These are phyloP conservation scores for Hemaris fuciformis DNA, from an alignment of 2,888 invertebrate genomes.

Conservation along the genomic window DNA sequence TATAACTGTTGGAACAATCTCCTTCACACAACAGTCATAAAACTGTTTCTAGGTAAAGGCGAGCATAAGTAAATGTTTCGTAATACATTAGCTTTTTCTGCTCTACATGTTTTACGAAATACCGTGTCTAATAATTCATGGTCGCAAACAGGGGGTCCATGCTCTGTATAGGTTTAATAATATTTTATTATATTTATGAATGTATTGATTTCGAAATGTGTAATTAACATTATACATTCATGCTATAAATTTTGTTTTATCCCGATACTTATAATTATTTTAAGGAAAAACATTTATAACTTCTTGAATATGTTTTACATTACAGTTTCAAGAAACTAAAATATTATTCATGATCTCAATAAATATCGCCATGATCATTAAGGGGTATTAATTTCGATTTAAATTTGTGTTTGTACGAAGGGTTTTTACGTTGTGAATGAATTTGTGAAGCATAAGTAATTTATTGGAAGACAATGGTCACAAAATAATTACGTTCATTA, in stretches of 20 bases:
- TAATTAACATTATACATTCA: background rate
- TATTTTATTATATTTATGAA: background rate
- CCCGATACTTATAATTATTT: no score
- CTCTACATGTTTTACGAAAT: background rate
- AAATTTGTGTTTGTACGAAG: background rate
- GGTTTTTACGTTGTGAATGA: background rate
- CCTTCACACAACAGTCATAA: slow-evolving; percentile 16
- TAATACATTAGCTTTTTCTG: background rate
- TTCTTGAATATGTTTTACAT: no score
- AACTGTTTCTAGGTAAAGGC: background rate
- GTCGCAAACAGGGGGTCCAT: background rate
- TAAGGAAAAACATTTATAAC: no score
- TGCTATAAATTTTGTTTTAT: no score
- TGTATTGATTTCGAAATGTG: background rate
- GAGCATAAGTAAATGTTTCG: background rate
- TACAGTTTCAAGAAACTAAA: no score
- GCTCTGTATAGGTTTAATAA: background rate
- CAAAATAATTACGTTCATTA: slow-evolving; percentile 15
- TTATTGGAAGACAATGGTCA: background rate
- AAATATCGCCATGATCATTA: no score
- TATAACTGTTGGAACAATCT: slow-evolving; percentile 14
- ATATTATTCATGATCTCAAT: no score
- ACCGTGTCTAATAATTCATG: background rate
- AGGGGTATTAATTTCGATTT: background rate
- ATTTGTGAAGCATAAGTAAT: background rate